Percentiles rank a stretch among this genome's conserved stretches.
phyloP scores from a whole-genome alignment of 2,113 vertebrate species.

The Catagonus wagneri region DNA sequence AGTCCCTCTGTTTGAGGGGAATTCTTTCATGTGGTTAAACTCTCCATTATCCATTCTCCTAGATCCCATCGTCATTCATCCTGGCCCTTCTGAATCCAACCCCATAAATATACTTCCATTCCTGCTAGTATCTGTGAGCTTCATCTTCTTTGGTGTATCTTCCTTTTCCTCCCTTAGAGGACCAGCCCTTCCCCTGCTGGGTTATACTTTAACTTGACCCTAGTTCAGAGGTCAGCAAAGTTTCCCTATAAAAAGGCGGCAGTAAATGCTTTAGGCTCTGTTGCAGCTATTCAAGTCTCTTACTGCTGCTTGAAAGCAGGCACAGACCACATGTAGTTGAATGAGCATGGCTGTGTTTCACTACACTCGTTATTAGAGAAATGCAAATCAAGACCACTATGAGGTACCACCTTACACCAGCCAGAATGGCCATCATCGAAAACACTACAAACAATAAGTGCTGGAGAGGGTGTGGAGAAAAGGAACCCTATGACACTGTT shows the following conservation, averaged over 20 bases:
- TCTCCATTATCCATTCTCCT: background rate
- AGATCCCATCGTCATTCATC: background rate
- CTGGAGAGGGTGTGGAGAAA: too few species aligned
- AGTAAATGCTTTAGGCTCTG: background rate
- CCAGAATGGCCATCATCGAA: too few species aligned
- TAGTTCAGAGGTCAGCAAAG: background rate
- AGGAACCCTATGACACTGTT: too few species aligned
- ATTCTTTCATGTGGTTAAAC: background rate
- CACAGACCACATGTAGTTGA: background rate
- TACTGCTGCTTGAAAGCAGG: background rate
- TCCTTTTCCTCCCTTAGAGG: background rate
- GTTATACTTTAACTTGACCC: background rate
- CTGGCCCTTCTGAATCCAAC: background rate
- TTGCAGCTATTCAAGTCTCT: background rate
- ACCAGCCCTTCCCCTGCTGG: background rate
- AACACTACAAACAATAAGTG: too few species aligned
- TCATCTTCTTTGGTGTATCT: background rate
- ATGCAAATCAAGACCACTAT: too few species aligned
- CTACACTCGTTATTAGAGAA: too few species aligned
- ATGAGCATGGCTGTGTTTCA: too few species aligned
- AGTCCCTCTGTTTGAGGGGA: background rate
- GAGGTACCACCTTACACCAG: too few species aligned
- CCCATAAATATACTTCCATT: background rate
- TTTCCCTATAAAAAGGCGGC: background rate
- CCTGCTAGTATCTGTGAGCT: background rate